These are phyloP conservation scores for Tipula confusa DNA, from an alignment of 2,888 invertebrate species.

Conservation along the genomic window DNA sequence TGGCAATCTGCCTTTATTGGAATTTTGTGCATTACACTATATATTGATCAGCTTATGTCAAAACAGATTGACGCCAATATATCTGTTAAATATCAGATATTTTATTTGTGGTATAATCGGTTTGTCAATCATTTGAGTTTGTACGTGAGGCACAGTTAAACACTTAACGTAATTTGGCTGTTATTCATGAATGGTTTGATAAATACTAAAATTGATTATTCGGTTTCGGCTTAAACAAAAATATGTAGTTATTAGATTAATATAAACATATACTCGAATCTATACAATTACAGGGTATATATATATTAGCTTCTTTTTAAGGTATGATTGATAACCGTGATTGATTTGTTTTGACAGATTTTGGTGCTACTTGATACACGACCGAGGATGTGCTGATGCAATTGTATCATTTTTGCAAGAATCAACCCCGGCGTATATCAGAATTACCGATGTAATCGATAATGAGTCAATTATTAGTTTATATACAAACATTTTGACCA, in stretches of 20 bases:
- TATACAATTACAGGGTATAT: too few relatives aligned
- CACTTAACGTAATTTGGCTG: not conserved
- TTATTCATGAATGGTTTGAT: not conserved
- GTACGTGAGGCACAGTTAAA: not conserved
- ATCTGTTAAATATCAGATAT: constrained; percentile 42
- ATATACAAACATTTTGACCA: constrained; percentile 58
- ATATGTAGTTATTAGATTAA: not conserved
- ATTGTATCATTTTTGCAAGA: constrained; percentile 70
- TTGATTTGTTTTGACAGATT: constrained; percentile 52
- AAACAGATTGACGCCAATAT: constrained; percentile 45
- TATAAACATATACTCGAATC: not conserved
- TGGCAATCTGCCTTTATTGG: too few relatives aligned
- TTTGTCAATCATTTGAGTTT: not conserved
- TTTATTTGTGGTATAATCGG: not conserved
- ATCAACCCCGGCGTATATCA: constrained; percentile 64
- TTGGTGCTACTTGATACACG: constrained; percentile 67
- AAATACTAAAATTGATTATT: not conserved
- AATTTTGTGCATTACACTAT: too few relatives aligned
- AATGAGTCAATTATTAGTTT: constrained; percentile 51
- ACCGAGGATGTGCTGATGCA: constrained; percentile 59
- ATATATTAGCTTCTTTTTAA: not conserved
- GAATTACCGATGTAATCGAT: constrained; percentile 49
- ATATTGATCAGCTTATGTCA: too few relatives aligned
- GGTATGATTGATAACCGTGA: not conserved
- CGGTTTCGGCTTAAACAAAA: not conserved